A percentile compares a stretch with the other conserved stretches of the same genome.
phyloP scores from a whole-genome alignment of 2,113 vertebrate species.

The Alosa alosa region DNA sequence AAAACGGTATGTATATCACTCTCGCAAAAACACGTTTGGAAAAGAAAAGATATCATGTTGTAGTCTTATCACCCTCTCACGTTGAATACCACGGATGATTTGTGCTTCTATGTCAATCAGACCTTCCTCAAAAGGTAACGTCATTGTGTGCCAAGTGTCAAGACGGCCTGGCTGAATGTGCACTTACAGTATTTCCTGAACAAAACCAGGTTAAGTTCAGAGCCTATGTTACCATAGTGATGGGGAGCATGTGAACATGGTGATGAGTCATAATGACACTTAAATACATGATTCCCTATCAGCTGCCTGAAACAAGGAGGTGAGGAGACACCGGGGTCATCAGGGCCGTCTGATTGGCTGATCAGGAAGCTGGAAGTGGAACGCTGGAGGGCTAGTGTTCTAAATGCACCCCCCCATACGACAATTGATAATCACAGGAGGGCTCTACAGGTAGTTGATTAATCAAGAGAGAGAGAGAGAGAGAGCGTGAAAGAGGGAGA shows the following conservation, averaged over 20 bases:
- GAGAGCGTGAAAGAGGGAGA: neutral
- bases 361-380: neutral
- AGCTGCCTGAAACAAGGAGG: neutral
- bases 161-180: too few species aligned
- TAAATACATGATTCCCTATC: neutral
- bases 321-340: neutral
- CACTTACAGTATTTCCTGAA: too few species aligned
- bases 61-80: too few species aligned
- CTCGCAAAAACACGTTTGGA: too few species aligned
- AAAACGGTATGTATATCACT: too few species aligned
- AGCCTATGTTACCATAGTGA: too few species aligned
- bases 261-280: neutral
- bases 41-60: too few species aligned
- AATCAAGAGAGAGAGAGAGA: neutral
- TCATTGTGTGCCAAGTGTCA: too few species aligned
- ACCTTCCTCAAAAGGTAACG: too few species aligned
- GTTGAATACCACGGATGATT: too few species aligned
- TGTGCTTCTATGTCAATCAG: too few species aligned
- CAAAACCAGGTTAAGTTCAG: too few species aligned
- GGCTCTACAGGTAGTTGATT: neutral
- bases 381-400: neutral
- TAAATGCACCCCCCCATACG: neutral
- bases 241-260: neutral
- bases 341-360: neutral
- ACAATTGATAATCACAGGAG: neutral